Percentiles rank a stretch among this genome's conserved stretches.
These are phyloP conservation scores for Ceratina japonica DNA, from an alignment of 1,140 invertebrate genomes.

Conservation along the genomic window DNA sequence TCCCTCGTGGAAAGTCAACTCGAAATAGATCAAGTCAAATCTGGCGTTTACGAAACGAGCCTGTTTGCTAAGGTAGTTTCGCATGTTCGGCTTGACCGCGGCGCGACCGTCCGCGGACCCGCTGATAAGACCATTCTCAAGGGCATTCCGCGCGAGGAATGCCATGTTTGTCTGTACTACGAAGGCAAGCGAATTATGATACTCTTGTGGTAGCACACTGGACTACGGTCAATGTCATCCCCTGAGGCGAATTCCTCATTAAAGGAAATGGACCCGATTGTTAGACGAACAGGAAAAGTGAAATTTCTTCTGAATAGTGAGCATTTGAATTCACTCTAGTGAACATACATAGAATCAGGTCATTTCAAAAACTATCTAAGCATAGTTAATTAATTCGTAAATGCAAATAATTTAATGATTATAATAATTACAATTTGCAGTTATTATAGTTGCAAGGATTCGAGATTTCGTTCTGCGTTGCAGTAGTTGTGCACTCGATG, in stretches of 20 bases:
- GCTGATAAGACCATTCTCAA: not conserved
- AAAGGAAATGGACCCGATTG: not conserved
- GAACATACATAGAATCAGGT: no score
- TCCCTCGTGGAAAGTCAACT: slow-evolving; percentile 52
- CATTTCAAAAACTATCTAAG: no score
- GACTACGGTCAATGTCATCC: not conserved
- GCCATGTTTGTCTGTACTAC: not conserved
- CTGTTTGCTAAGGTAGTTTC: not conserved
- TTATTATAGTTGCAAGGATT: no score
- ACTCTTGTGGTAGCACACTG: not conserved
- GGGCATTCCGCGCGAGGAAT: not conserved
- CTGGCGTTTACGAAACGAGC: slow-evolving; percentile 28
- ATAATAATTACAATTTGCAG: no score
- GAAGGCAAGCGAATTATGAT: not conserved
- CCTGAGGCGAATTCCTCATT: not conserved
- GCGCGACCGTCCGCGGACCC: not conserved
- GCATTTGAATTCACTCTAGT: not conserved
- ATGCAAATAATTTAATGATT: no score
- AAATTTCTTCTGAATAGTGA: not conserved
- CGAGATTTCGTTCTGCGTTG: not conserved
- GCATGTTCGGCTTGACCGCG: not conserved
- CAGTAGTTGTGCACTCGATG: slow-evolving; percentile 40
- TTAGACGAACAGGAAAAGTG: not conserved
- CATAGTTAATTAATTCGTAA: no score
- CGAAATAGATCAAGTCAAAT: slow-evolving; percentile 54